A percentile compares a stretch with the other conserved stretches of the same genome.
phyloP scores from a whole-genome alignment of 2,888 invertebrate genomes.

The Melieria omissa region DNA sequence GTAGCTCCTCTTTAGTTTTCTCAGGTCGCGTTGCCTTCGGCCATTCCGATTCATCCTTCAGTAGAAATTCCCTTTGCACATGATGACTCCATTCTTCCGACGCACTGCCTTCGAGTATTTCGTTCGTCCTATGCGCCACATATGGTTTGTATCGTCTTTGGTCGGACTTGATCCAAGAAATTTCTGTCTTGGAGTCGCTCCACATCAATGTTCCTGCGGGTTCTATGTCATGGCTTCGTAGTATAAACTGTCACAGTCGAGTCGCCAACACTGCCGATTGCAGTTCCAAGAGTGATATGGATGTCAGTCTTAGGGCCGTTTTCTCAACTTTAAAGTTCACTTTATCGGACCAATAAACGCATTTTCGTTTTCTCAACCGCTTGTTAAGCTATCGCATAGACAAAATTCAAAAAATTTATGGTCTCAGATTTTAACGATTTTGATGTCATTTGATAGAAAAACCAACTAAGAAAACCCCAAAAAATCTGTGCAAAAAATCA shows the following conservation, averaged over 20 bases:
- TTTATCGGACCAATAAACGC: too few relatives aligned
- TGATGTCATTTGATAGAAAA: too few relatives aligned
- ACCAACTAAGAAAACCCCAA: too few relatives aligned
- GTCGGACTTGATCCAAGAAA: slow-evolving; percentile 38
- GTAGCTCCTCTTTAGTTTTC: slow-evolving; percentile 24
- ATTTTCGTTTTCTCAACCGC: too few relatives aligned
- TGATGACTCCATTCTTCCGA: slow-evolving; percentile 29
- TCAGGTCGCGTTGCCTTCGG: slow-evolving; percentile 6
- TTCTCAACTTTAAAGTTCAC: too few relatives aligned
- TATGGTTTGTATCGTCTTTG: slow-evolving; percentile 44
- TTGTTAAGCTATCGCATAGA: too few relatives aligned
- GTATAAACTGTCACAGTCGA: slow-evolving; percentile 18
- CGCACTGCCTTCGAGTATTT: slow-evolving; percentile 26
- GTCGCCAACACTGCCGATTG: slow-evolving; percentile 34
- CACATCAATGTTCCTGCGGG: slow-evolving; percentile 20
- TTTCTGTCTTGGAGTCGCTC: slow-evolving; percentile 39
- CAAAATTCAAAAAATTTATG: too few relatives aligned
- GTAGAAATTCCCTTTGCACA: slow-evolving; percentile 33
- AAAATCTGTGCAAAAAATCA: too few relatives aligned
- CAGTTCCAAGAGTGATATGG: slow-evolving; percentile 34
- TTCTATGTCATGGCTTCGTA: slow-evolving; percentile 19
- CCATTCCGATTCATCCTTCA: slow-evolving; percentile 26
- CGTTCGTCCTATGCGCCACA: slow-evolving; percentile 43
- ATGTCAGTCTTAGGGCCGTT: slow-evolving; percentile 25
- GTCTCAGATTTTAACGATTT: too few relatives aligned